Base-by-base conservation (phyloP, 1,140 invertebrate genomes). In the Steinernema khuongi region DNA sequence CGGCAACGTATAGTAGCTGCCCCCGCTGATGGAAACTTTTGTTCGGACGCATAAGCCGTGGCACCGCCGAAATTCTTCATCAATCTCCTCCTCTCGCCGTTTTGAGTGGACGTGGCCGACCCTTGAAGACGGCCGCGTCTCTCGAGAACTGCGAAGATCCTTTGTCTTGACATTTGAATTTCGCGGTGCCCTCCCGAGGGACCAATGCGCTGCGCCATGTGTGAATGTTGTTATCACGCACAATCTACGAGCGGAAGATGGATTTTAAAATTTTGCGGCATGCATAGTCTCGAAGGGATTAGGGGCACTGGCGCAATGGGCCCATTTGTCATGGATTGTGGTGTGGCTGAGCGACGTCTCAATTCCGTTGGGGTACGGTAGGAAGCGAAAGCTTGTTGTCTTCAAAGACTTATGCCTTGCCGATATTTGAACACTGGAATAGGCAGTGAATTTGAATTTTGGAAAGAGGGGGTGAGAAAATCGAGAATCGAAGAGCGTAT, bases 81-180 rank as follows among this genome's bases (percentile, higher is more conserved):
- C 50, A 60, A 60, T 60, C 50, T 60, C 50, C n/a, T n/a, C n/a
- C n/a, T n/a, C n/a, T n/a, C n/a, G n/a, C n/a, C n/a, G 50, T 60
- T 60, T 60, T 60, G 50, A 60, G 50, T 60, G 50, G 50, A 22
- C 50, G 50, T 22, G 50, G 50, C 50, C 50, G 50, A 60, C 50
- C 50, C 50, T 60, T 60, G 14, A 22, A 60, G 36, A 41, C 7
- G 36, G 36, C 50, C 7, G 4, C 50, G 36, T 41, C 36, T 41
- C 36, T 41, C 36, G 36, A 41, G 36, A 41, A n/a, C 7, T 7
- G 7, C 26, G 14, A 22, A 60, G 22, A 22, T 22, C 50, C 50
- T 60, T 60, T 60, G 50, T 60, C 50, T n/a, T 60, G 50, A 60
- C 50, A 17, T 60, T 60, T 22, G 22, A 60, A 60, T 60, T 60